These are phyloP conservation scores for Catharus bicknelli DNA, from an alignment of 2,113 vertebrate species.

Conservation along the genomic window DNA sequence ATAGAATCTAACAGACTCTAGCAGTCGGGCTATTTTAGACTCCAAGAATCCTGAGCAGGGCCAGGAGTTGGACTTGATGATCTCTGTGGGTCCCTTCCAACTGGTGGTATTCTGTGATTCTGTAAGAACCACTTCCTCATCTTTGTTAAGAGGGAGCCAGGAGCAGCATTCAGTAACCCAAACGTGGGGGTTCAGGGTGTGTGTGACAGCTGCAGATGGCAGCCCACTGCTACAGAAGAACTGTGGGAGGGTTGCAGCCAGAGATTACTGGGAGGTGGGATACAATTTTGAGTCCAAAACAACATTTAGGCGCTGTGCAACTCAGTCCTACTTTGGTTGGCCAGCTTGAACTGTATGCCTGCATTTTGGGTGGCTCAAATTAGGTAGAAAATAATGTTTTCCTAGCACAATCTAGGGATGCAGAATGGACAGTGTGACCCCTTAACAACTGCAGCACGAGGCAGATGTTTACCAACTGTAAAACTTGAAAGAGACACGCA, in stretches of 20 bases:
- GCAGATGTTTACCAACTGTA: background rate
- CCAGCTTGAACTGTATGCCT: background rate
- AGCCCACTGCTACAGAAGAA: background rate
- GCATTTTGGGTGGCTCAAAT: background rate
- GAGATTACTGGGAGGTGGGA: background rate
- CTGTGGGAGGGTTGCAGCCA: background rate
- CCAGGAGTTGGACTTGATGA: background rate
- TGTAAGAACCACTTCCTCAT: background rate
- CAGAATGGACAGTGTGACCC: background rate
- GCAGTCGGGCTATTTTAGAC: background rate
- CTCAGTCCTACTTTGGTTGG: background rate
- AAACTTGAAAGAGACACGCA: background rate
- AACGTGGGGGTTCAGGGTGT: fast-evolving
- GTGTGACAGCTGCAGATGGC: background rate
- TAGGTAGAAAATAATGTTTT: background rate
- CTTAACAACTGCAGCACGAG: background rate
- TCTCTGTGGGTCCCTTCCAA: background rate
- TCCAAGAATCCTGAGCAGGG: background rate
- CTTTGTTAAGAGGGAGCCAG: background rate
- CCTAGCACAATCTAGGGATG: background rate
- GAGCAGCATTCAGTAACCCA: background rate
- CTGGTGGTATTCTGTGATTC: background rate
- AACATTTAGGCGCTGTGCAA: background rate
- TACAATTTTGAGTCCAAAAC: background rate
- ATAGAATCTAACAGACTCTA: background rate